A percentile compares a stretch with the other conserved stretches of the same genome.
Evolutionary conservation across 2,797 vertebrate species (phyloP).

Genomic region (Simalia tracyae): DNA sequence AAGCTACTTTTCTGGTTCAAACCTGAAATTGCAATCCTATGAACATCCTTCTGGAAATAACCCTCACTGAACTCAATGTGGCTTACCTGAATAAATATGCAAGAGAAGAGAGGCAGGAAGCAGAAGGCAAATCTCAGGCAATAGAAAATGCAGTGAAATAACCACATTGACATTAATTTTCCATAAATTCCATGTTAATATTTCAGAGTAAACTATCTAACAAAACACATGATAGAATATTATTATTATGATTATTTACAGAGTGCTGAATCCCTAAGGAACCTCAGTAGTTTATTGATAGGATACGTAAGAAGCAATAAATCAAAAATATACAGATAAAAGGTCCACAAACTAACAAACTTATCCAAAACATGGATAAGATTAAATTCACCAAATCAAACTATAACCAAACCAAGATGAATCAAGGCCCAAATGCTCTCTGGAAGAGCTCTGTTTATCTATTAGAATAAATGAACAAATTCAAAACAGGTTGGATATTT

Average conservation of each 20-base stretch:
- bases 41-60: not conserved
- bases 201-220: not conserved
- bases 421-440: not conserved
- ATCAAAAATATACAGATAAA: not conserved
- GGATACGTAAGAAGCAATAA: not conserved
- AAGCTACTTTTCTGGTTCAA: not conserved
- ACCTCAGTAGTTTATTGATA: not conserved
- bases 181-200: not conserved
- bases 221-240: not conserved
- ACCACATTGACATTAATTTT: not conserved
- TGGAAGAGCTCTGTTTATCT: not conserved
- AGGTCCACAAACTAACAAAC: not conserved
- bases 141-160: not conserved
- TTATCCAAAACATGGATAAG: not conserved
- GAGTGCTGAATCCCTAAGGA: not conserved
- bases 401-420: not conserved
- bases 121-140: not conserved
- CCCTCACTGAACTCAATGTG: not conserved
- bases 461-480: not conserved
- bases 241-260: not conserved
- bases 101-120: not conserved
- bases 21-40: not conserved
- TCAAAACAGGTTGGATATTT: not conserved
- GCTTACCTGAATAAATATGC: not conserved
- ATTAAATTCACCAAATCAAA: not conserved